A percentile compares a stretch with the other conserved stretches of the same genome.
These are phyloP conservation scores for Triplophysa bombifrons DNA, from an alignment of 2,797 vertebrate species.

Conservation along the genomic window DNA sequence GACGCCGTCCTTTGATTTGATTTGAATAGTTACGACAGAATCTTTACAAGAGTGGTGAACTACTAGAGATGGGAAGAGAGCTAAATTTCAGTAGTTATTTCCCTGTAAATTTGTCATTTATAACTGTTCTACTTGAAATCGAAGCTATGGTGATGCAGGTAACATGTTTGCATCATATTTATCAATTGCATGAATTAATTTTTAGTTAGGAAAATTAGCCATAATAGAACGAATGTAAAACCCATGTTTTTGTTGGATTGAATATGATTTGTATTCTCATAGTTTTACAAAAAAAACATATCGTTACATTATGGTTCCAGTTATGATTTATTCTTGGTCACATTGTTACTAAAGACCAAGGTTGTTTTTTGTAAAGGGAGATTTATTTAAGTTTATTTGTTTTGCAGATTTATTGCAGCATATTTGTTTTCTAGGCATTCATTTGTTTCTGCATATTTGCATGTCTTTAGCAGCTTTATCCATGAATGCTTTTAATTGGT, in stretches of 20 bases:
- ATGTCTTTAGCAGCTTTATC: conserved; percentile 10
- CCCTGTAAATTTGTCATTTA: neutral
- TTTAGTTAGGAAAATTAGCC: too few relatives aligned
- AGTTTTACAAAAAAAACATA: too few relatives aligned
- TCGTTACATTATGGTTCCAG: too few relatives aligned
- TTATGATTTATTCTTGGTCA: neutral
- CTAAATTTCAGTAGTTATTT: neutral
- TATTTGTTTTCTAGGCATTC: neutral
- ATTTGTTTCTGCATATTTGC: conserved; percentile 7
- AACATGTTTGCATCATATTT: neutral
- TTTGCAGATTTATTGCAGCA: neutral
- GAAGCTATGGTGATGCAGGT: neutral
- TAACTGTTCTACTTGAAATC: neutral
- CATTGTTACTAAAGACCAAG: neutral
- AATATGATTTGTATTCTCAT: too few relatives aligned
- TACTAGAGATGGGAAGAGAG: neutral
- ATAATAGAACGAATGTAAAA: too few relatives aligned
- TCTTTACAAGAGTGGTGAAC: neutral
- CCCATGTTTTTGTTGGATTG: too few relatives aligned
- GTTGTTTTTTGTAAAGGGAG: neutral
- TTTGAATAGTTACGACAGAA: neutral
- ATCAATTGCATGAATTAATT: neutral
- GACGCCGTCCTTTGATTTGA: neutral
- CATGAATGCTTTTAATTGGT: conserved; percentile 23
- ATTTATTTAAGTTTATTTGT: neutral